Evolutionary conservation across 2,113 vertebrate species (phyloP), one percentile per base, ranked within the genome.

Genomic region (Anguilla japonica): DNA sequence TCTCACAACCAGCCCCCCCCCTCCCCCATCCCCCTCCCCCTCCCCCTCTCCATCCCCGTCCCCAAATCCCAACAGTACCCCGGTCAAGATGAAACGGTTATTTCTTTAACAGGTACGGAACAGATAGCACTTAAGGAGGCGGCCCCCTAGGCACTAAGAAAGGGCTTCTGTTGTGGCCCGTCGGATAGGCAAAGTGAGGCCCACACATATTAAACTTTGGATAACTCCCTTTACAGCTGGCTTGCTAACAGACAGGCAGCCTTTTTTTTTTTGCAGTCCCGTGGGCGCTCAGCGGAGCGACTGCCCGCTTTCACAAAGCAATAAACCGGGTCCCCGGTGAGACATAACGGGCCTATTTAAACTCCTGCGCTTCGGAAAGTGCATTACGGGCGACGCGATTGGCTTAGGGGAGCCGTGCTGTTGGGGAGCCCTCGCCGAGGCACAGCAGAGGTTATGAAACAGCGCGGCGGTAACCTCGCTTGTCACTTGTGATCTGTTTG

Each of bases 71-170:
- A 81, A 53, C 4, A 50, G 40, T 79, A 15, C 18, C 6, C 20
- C n/a, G 39, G 14, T 20, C 41, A 15, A 82, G 60, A 86, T 88
- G 89, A 89, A 90, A 79, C 87, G 18, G 50, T 71, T 87, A 90
- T 94, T 88, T 90, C 80, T 85, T 91, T 91, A 93, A 92, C 89
- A 90, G 87, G 87, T 91, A 86, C 60, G 85, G 88, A 81, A 82
- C 60, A 91, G 89, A 91, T 89, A 89, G 82, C 83, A 84, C 39
- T 90, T 89, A 78, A 84, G 63, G 83, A 75, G 81, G 87, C 88
- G 89, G 40, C 79, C 80, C 34, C 67, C 18, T 3, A 39, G 46
- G 81, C 80, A n/a, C n/a, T 39, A 26, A n/a, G 46, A 79, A 41
- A 41, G 53, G 81, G n/a, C 81, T 26, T 81, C 79, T 41, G 15